These are phyloP conservation scores for Drymodes brunneopygia DNA, from an alignment of 2,113 vertebrate genomes.

Conservation along the genomic window DNA sequence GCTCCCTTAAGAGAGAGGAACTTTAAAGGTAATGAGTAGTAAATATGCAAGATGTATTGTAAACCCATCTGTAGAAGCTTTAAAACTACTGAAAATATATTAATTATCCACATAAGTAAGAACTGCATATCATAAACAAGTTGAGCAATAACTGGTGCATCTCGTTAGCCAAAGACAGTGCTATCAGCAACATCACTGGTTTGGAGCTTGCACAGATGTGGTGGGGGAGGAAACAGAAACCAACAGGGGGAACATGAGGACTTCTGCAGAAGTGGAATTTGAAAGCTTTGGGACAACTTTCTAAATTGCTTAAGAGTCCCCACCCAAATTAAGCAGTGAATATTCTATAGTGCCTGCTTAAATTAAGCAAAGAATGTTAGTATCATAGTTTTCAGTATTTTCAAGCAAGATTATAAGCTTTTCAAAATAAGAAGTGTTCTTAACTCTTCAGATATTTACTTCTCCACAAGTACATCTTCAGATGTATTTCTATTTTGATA, in stretches of 20 bases:
- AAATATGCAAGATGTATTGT: fast-evolving
- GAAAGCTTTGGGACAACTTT: not conserved
- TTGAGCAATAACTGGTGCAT: not conserved
- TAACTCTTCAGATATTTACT: not conserved
- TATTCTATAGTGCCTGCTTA: not conserved
- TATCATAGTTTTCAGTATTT: not conserved
- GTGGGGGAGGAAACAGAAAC: not conserved
- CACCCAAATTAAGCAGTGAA: not conserved
- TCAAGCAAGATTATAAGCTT: not conserved
- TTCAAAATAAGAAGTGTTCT: not conserved
- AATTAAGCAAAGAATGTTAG: not conserved
- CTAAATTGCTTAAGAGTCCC: fast-evolving
- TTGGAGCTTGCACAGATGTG: not conserved
- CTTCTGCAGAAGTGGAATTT: not conserved
- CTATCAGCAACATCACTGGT: not conserved
- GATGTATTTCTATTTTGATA: not conserved
- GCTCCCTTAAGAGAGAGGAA: not conserved
- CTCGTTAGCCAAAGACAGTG: not conserved
- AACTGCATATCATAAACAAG: fast-evolving
- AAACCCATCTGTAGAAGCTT: not conserved
- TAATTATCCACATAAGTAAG: not conserved
- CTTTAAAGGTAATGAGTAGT: not conserved
- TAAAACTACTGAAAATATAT: not conserved
- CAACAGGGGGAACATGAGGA: not conserved
- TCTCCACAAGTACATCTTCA: not conserved